Evolutionary conservation across 2,888 invertebrate species (phyloP).

Genomic region (Tetramorium bicarinatum): DNA sequence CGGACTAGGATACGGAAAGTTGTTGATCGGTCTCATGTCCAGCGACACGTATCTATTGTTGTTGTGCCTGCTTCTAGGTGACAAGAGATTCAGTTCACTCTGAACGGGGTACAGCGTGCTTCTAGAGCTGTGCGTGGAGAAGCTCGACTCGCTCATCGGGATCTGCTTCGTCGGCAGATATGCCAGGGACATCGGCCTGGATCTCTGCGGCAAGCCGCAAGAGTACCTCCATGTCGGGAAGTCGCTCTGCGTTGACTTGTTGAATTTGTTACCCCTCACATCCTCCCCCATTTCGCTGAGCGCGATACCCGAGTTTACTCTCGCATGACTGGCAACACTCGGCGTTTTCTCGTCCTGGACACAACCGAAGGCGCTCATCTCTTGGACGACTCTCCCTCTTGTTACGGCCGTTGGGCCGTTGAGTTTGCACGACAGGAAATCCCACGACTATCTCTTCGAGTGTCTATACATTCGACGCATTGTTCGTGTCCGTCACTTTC

Average conservation of each 20-base stretch:
- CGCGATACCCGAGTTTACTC: constrained; percentile 38
- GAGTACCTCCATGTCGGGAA: constrained; percentile 73
- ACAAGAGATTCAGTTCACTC: constrained; percentile 79
- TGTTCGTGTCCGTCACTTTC: not conserved
- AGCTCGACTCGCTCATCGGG: constrained; percentile 75
- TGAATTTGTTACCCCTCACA: constrained; percentile 63
- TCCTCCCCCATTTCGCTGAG: constrained; percentile 58
- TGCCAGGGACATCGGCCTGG: constrained; percentile 80
- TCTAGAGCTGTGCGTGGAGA: constrained; percentile 71
- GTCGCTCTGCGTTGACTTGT: constrained; percentile 83
- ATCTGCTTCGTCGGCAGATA: constrained; percentile 77
- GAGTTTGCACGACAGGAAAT: not conserved
- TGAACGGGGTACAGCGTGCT: constrained; percentile 76
- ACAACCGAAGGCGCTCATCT: constrained; percentile 25
- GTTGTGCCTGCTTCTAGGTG: constrained; percentile 75
- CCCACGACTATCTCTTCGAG: not conserved
- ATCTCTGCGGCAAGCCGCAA: constrained; percentile 70
- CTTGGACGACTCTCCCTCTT: not conserved
- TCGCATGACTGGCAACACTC: constrained; percentile 55
- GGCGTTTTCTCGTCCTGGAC: constrained; percentile 47
- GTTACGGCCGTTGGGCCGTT: not conserved
- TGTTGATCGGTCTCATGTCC: constrained; percentile 80
- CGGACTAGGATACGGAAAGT: constrained; percentile 64
- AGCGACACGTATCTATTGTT: constrained; percentile 80
- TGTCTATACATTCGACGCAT: not conserved